These are phyloP conservation scores for Meiosimyza decipiens DNA, from an alignment of 2,888 invertebrate species.

Conservation along the genomic window DNA sequence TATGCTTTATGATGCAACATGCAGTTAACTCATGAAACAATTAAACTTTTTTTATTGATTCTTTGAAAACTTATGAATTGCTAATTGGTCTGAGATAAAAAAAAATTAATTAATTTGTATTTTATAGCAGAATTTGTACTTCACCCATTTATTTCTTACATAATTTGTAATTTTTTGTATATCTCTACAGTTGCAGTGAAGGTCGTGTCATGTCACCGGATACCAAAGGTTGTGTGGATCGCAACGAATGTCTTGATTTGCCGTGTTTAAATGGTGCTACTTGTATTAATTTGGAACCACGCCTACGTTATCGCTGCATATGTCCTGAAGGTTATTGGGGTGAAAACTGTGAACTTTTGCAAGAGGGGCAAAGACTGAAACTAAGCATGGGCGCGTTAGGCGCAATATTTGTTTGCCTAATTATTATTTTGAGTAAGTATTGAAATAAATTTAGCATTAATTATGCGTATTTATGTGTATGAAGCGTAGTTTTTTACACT, in stretches of 20 bases:
- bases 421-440: constrained; percentile 95
- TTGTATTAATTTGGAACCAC: constrained; percentile 91
- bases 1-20: no score
- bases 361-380: constrained; percentile 93
- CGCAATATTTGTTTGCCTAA: constrained; percentile 96
- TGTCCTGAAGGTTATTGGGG: constrained; percentile 95
- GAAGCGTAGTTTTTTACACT: no score
- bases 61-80: no score
- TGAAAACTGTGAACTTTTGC: constrained; percentile 91
- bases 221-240: constrained; percentile 92
- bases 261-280: constrained; percentile 94
- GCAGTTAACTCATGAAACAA: no score
- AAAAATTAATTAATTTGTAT: not conserved
- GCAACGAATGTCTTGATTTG: constrained; percentile 93
- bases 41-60: no score
- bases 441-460: constrained; percentile 1
- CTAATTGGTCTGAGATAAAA: no score
- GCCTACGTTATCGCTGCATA: constrained; percentile 86
- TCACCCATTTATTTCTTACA: not conserved
- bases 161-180: not conserved
- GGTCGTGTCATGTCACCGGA: constrained; percentile 91
- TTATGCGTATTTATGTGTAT: not conserved
- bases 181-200: constrained; percentile 82
- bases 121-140: not conserved
- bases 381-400: constrained; percentile 97